Base-by-base conservation (phyloP, 2,888 invertebrate genomes). In the Mystacides longicornis region DNA sequence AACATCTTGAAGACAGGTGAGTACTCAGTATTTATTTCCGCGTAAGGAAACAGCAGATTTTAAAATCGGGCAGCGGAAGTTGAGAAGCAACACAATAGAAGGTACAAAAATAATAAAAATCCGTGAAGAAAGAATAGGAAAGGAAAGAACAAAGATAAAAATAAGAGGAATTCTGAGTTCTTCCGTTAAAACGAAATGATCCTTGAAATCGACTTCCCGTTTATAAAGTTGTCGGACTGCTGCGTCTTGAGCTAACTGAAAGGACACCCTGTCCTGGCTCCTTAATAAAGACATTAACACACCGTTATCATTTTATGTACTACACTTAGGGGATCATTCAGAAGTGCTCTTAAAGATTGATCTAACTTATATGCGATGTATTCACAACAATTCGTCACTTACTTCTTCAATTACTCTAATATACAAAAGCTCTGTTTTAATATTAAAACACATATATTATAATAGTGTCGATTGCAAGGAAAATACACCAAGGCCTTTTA, bases 171-270 rank as follows among this genome's bases (percentile, higher is more conserved):
- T 46, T 46, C 46, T 19, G 46, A 11, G n/a, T n/a, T 16, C 48
- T 37, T 53, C 52, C 52, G 48, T 22, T 19, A 31, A 18, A 16
- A 23, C 33, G 52, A 53, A 53, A 53, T 48, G 52, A 53, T 47
- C 48, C 52, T 14, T 33, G 47, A 53, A 53, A 53, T 53, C 47
- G 52, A 18, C 37, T 53, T 47, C 48, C 37, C 37, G 52, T 16
- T 31, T 33, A 53, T 48, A 53, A 48, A 33, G 52, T 48, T 33
- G 52, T 48, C 37, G 16, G 18, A 1, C 0, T n/a, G 20, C 19
- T 37, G 11, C 37, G 4, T n/a, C 37, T 37, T 37, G n/a, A n/a
- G 14, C 14, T 7, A 7, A n/a, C n/a, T n/a, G n/a, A n/a, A n/a
- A n/a, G n/a, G n/a, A n/a, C n/a, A n/a, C n/a, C 16, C 37, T 37